These are phyloP conservation scores for Smittia sp. DNA, from an alignment of 2,888 invertebrate species.

Conservation along the genomic window DNA sequence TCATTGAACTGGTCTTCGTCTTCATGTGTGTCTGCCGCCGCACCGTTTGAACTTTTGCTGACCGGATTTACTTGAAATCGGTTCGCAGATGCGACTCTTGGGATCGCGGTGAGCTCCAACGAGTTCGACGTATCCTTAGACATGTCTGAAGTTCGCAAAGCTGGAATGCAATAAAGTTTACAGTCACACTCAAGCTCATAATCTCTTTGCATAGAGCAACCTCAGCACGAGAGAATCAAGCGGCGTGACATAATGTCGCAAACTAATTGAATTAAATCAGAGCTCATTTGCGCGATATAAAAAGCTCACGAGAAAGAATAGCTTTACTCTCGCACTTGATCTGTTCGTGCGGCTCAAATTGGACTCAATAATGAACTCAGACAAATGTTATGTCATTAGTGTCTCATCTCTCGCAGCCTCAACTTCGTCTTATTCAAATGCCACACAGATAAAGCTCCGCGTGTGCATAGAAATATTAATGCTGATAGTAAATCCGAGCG, in stretches of 20 bases:
- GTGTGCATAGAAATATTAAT: too few species aligned
- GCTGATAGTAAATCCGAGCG: too few species aligned
- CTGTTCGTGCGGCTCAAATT: not conserved
- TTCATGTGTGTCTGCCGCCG: constrained; percentile 43
- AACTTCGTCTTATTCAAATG: not conserved
- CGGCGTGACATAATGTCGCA: not conserved
- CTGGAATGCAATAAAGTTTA: not conserved
- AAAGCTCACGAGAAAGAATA: too few species aligned
- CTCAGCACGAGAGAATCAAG: not conserved
- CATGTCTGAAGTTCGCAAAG: not conserved
- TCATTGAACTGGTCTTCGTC: constrained; percentile 35
- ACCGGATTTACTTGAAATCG: constrained; percentile 55
- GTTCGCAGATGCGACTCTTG: constrained; percentile 46
- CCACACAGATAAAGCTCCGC: not conserved
- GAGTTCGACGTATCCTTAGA: constrained; percentile 15
- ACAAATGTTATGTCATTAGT: constrained; percentile 27
- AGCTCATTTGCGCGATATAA: not conserved
- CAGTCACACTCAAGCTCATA: too few species aligned
- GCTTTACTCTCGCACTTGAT: not conserved
- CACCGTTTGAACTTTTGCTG: constrained; percentile 48
- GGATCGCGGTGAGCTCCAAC: constrained; percentile 25
- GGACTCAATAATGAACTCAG: constrained; percentile 15
- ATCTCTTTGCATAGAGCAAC: too few species aligned
- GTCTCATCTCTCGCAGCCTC: constrained; percentile 2
- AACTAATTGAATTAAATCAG: not conserved